phyloP scores from a whole-genome alignment of 2,888 invertebrate species.

The Brassicogethes aeneus region DNA sequence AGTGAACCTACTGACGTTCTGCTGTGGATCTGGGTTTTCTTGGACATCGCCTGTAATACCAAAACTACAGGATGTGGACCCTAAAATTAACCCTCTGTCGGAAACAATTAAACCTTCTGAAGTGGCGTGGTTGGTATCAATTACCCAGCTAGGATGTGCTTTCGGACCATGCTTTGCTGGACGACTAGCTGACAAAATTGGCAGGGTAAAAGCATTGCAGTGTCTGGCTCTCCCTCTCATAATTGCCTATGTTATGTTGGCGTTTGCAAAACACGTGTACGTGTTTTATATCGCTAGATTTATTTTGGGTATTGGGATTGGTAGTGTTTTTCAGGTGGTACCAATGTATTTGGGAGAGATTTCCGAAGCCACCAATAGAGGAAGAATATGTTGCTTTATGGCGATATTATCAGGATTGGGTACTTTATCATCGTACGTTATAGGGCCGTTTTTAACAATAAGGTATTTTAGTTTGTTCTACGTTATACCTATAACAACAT shows the following conservation, averaged over 20 bases:
- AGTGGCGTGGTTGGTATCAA: neutral
- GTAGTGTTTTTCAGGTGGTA: no score
- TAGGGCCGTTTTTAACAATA: no score
- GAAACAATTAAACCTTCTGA: neutral
- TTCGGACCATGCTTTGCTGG: neutral
- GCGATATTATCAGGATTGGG: no score
- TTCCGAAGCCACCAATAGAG: no score
- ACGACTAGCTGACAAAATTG: neutral
- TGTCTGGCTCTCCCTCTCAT: neutral
- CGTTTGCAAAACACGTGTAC: neutral
- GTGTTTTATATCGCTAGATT: neutral
- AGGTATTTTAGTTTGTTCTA: conserved; percentile 3
- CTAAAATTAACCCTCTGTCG: neutral
- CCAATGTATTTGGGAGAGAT: no score
- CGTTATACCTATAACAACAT: conserved; percentile 4
- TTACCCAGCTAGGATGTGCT: neutral
- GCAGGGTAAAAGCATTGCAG: neutral
- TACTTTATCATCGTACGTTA: no score
- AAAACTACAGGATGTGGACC: neutral
- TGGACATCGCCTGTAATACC: neutral
- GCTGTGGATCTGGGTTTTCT: neutral
- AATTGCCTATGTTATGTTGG: neutral
- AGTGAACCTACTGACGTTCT: neutral
- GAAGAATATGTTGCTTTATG: no score
- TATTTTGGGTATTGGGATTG: no score